Evolutionary conservation across 2,888 invertebrate species (phyloP), one percentile per base, ranked within the genome.

Genomic region (Hanleya hanleyi): DNA sequence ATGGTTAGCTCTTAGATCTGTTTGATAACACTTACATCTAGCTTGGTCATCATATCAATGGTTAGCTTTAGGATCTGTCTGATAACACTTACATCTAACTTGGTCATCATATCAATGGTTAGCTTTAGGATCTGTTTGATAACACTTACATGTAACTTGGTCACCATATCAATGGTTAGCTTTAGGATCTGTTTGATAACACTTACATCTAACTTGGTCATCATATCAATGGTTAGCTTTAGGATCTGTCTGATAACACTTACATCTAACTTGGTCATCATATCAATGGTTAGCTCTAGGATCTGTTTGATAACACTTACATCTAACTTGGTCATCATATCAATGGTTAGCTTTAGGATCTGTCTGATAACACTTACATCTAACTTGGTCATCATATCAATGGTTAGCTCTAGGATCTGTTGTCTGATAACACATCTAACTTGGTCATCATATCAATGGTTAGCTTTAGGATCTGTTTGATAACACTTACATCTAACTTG

Each of bases 171-270:
- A n/a, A n/a, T n/a, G n/a, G n/a, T n/a, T n/a, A n/a, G n/a, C n/a
- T n/a, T n/a, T n/a, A n/a, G n/a, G n/a, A n/a, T n/a, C n/a, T n/a
- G n/a, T n/a, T n/a, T n/a, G n/a, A n/a, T n/a, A n/a, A n/a, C n/a
- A 84, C 88, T 84, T 77, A 90, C 90, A 82, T 90, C 90, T n/a
- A 89, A 74, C 61, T 84, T 84, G 4, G 88, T 77, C 78, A 89
- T 96, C 95, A 94, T 95, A 84, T 94, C 94, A 77, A 96, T 92
- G 84, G 97, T 93, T 71, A 96, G 91, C 77, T 94, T 93, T 81
- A 97, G 91, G 37, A 97, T 92, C 78, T 94, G 93, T 80, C n/a
- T n/a, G n/a, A n/a, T n/a, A n/a, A n/a, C n/a, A 84, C 88, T 84
- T 77, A 90, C 90, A 82, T 90, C 90, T n/a, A 89, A 74, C 61